A percentile compares a stretch with the other conserved stretches of the same genome.
Conservation (phyloP, 2,888 invertebrate genomes). For the Pristionchus fissidentatus region DNA sequence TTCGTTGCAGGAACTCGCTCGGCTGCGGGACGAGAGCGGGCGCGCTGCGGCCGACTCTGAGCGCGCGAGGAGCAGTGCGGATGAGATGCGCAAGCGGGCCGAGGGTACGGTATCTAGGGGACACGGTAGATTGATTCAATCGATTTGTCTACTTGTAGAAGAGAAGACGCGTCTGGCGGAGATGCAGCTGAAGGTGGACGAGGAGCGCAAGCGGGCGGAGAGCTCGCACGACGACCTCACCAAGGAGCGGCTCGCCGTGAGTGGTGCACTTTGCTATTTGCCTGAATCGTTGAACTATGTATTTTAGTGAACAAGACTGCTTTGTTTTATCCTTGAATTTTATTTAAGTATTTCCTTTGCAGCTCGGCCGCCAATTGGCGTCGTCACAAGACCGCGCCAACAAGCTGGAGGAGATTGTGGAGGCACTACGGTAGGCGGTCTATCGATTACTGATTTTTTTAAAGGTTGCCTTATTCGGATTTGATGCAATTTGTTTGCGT, state of each 20-base stretch:
- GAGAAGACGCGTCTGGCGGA: slow-evolving; percentile 47
- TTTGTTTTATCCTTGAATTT: neutral
- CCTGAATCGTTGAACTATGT: neutral
- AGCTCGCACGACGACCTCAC: slow-evolving; percentile 19
- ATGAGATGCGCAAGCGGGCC: slow-evolving; percentile 34
- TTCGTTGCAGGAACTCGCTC: slow-evolving; percentile 4
- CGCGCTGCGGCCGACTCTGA: slow-evolving; percentile 14
- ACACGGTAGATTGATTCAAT: neutral
- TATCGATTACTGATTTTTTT: neutral
- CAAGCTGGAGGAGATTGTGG: slow-evolving; percentile 46
- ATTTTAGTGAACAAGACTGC: neutral
- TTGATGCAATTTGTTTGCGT: neutral
- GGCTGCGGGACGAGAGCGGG: slow-evolving; percentile 43
- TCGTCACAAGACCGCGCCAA: slow-evolving; percentile 37
- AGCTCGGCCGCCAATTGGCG: slow-evolving; percentile 44
- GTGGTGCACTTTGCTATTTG: neutral
- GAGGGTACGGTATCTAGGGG: neutral
- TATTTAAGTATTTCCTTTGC: neutral
- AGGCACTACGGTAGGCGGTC: slow-evolving; percentile 38
- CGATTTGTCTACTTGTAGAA: neutral
- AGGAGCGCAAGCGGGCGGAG: slow-evolving; percentile 38
- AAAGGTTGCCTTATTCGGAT: neutral
- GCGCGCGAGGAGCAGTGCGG: slow-evolving; percentile 12
- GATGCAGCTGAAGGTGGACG: slow-evolving; percentile 40
- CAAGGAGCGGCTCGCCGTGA: slow-evolving; percentile 47